Base-by-base conservation (phyloP, 2,888 invertebrate genomes). In the Microctonus hyperodae region DNA sequence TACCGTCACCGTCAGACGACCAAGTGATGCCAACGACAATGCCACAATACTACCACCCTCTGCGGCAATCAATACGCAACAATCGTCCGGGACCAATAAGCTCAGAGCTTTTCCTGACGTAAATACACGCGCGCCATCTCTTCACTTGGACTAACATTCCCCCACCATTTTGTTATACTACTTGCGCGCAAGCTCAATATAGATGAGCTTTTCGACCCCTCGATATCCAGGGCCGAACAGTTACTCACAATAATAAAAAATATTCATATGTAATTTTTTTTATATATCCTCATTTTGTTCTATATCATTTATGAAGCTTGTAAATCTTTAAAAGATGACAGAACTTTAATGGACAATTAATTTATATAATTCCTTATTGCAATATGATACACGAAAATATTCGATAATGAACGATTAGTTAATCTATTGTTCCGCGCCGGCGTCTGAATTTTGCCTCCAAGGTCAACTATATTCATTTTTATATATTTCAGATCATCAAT, bases 61-160 rank as follows among this genome's bases (percentile, higher is more conserved):
- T 76, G 80, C 79, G 78, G 80, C 81, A 83, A 83, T 83, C 83
- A 83, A 83, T 83, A 83, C 83, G 82, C 82, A 79, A 82, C 82
- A 82, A 81, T 81, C 81, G 81, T 81, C 82, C 77, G 80, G 81
- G 81, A 83, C 83, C 83, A 83, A 83, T 83, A 80, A 83, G 83
- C 83, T 81, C 79, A 75, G 79, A 81, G 83, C 83, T 83, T 82
- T 82, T 77, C 80, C 79, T 80, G 80, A 81, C 81, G 81, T 80
- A 79, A 78, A 77, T 74, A 75, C 78, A 74, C 77, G 76, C 73
- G 74, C 78, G 23, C 35, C 58, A n/a, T 35, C 58, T 58, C 11
- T 6, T 40, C 22, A 20, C 40, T 23, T 13, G 58, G 20, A 13
- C 22, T 9, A 25, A 20, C 37, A 16, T 37, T n/a, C n/a, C 33